phyloP scores from a whole-genome alignment of 2,113 vertebrate genomes.

The Ochotona princeps region DNA sequence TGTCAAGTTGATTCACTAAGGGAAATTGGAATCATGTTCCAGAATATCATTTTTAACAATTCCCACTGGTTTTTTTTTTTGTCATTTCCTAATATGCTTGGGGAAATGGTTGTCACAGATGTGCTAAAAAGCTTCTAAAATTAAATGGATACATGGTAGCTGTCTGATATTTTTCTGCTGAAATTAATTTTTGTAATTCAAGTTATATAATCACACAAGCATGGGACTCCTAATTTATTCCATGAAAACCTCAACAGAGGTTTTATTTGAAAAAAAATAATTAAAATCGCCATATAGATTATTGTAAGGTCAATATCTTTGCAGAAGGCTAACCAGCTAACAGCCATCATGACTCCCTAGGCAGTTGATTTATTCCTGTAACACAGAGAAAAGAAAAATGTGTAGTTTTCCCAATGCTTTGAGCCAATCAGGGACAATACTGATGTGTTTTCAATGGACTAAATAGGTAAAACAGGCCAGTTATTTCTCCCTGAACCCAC shows the following conservation, averaged over 20 bases:
- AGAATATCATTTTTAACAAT: constrained; percentile 59
- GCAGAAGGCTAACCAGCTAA: constrained; percentile 64
- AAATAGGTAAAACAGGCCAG: not conserved
- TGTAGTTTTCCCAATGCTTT: constrained; percentile 39
- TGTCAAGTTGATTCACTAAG: constrained; percentile 65
- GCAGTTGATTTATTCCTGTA: constrained; percentile 32
- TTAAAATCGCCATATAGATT: constrained; percentile 11
- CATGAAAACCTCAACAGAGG: constrained; percentile 39
- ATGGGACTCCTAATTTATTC: constrained; percentile 32
- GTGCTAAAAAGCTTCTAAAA: constrained; percentile 38
- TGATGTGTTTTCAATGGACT: not conserved
- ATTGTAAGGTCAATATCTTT: constrained; percentile 39
- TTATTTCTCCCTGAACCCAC: constrained; percentile 1
- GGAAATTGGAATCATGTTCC: constrained; percentile 57
- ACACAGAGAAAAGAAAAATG: constrained; percentile 33
- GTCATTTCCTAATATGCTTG: constrained; percentile 40
- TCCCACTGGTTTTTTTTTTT: constrained; percentile 49
- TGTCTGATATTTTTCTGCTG: constrained; percentile 18
- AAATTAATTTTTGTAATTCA: constrained; percentile 55
- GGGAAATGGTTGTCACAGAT: constrained; percentile 37
- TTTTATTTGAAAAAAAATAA: constrained; percentile 56
- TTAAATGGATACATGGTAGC: not conserved
- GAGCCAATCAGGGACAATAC: not conserved
- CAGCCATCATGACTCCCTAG: not conserved
- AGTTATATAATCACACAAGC: constrained; percentile 42